These are phyloP conservation scores for Heliothis subflexa DNA, from an alignment of 1,140 invertebrate species.

Conservation along the genomic window DNA sequence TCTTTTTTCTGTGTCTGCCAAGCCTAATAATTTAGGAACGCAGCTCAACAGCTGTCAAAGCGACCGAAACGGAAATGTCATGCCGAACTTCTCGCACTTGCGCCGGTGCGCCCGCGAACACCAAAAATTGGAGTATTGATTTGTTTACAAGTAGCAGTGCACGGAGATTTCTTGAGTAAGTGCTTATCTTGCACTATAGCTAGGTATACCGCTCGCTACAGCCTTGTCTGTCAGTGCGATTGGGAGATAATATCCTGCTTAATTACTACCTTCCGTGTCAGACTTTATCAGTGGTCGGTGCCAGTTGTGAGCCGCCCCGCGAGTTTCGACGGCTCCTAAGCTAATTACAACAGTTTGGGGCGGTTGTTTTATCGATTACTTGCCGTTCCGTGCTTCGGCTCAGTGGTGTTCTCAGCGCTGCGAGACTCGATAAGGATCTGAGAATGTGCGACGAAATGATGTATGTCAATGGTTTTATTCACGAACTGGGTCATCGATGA, in stretches of 20 bases:
- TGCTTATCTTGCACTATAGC: conserved; percentile 62
- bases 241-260: conserved; percentile 78
- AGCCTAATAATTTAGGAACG: not conserved
- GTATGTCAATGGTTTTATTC: conserved; percentile 63
- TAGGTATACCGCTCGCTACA: conserved; percentile 61
- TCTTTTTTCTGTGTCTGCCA: too few species aligned
- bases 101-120: conserved; percentile 67
- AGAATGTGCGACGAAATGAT: conserved; percentile 70
- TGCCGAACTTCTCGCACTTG: conserved; percentile 29
- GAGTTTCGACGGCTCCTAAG: conserved; percentile 75
- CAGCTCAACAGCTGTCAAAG: conserved; percentile 45
- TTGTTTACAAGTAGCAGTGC: conserved; percentile 80
- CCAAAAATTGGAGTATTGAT: conserved; percentile 81
- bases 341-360: conserved; percentile 69
- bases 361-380: conserved; percentile 82
- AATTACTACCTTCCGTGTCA: conserved; percentile 81
- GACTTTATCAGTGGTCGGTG: conserved; percentile 78
- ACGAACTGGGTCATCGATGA: conserved; percentile 67
- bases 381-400: conserved; percentile 64
- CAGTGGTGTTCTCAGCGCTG: conserved; percentile 52
- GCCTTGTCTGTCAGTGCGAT: conserved; percentile 83
- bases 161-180: conserved; percentile 66
- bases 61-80: conserved; percentile 21
- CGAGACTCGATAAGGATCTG: conserved; percentile 71
- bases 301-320: conserved; percentile 66